Percentiles rank a stretch among this genome's conserved stretches.
Evolutionary conservation across 2,113 vertebrate genomes (phyloP).

Genomic region (Syngnathoides biaculeatus): DNA sequence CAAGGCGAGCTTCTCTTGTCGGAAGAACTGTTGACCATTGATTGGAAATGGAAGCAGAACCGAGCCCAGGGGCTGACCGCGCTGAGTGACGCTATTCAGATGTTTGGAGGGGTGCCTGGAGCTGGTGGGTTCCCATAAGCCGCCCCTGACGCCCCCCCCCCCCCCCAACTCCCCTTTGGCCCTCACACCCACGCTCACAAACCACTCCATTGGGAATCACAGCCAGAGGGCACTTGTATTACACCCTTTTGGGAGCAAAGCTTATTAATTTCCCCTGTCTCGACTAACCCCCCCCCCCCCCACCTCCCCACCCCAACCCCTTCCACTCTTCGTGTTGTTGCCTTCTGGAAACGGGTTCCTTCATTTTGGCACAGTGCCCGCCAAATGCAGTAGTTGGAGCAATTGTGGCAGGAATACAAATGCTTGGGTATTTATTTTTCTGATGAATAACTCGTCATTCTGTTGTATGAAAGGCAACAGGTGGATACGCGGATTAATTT

Average conservation of each 20-base stretch:
- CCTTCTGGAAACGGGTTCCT: constrained; percentile 50
- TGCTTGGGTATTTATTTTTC: neutral
- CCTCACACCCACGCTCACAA: constrained; percentile 29
- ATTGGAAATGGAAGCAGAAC: constrained; percentile 50
- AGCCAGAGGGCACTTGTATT: constrained; percentile 67
- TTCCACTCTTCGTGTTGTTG: constrained; percentile 30
- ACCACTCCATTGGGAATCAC: constrained; percentile 54
- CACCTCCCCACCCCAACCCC: no score
- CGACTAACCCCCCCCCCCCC: constrained; percentile 16
- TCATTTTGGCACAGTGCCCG: constrained; percentile 39
- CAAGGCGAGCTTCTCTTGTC: neutral
- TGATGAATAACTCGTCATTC: neutral
- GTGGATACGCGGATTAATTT: no score
- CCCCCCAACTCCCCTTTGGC: constrained; percentile 32
- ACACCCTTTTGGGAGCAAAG: constrained; percentile 63
- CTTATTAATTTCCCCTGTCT: constrained; percentile 57
- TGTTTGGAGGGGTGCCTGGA: constrained; percentile 34
- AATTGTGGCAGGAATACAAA: neutral
- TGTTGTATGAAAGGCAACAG: no score
- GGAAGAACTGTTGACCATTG: constrained; percentile 23
- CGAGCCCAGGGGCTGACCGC: constrained; percentile 39
- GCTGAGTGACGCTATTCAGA: constrained; percentile 37
- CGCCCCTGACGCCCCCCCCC: constrained; percentile 22
- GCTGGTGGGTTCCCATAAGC: constrained; percentile 55
- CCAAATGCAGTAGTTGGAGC: constrained; percentile 28